A percentile compares a stretch with the other conserved stretches of the same genome.
phyloP scores from a whole-genome alignment of 2,888 invertebrate genomes.

The Macaria notata region DNA sequence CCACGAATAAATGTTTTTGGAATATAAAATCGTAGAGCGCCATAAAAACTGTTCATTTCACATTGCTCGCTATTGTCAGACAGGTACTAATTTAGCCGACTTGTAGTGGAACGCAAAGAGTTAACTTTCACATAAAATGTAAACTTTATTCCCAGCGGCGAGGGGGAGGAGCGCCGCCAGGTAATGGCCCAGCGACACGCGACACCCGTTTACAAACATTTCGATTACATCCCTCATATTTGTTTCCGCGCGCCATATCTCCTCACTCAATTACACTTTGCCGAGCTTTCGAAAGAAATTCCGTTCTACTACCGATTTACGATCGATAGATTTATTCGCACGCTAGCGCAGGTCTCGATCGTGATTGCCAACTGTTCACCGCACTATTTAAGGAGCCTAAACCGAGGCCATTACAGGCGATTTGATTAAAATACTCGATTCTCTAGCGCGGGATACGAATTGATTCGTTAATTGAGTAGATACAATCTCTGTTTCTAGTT shows the following conservation, averaged over 20 bases:
- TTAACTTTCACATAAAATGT: constrained; percentile 40
- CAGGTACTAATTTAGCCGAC: constrained; percentile 29
- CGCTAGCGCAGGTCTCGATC: constrained; percentile 18
- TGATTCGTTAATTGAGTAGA: constrained; percentile 20
- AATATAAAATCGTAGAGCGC: constrained; percentile 1
- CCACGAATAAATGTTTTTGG: background rate
- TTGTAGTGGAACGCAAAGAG: constrained; percentile 30
- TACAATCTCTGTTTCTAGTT: constrained; percentile 9
- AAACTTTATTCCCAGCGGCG: constrained; percentile 40
- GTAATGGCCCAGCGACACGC: constrained; percentile 70
- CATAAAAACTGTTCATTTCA: constrained; percentile 12
- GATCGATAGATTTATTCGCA: constrained; percentile 21
- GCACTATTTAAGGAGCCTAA: constrained; percentile 9
- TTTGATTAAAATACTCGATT: constrained; percentile 18
- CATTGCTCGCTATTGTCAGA: constrained; percentile 21
- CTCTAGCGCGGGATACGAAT: constrained; percentile 10
- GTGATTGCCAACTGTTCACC: constrained; percentile 15
- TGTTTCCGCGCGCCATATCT: constrained; percentile 64
- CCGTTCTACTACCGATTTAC: constrained; percentile 23
- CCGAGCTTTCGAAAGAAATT: constrained; percentile 31
- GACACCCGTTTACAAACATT: constrained; percentile 76
- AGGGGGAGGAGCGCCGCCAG: constrained; percentile 36
- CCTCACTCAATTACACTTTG: constrained; percentile 55
- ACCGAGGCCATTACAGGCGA: constrained; percentile 12
- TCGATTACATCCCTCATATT: constrained; percentile 73